These are phyloP conservation scores for Temnothorax rugatulus DNA, from an alignment of 2,888 invertebrate genomes.

Conservation along the genomic window DNA sequence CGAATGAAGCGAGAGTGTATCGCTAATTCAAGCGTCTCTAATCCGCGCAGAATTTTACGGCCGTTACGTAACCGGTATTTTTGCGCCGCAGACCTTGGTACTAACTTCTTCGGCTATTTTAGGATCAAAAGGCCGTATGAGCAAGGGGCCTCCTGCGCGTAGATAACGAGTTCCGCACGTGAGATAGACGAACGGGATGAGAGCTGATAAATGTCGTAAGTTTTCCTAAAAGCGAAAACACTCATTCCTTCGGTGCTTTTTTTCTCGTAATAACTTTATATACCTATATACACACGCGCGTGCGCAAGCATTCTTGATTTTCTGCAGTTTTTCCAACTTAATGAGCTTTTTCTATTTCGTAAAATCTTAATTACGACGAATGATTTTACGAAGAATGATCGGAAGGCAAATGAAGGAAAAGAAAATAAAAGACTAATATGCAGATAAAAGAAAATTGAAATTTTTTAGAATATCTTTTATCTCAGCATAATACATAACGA, in stretches of 20 bases:
- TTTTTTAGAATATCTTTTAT: neutral
- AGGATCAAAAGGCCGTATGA: conserved; percentile 59
- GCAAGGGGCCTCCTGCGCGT: conserved; percentile 35
- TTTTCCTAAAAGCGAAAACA: neutral
- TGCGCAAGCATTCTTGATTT: neutral
- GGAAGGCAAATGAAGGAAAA: neutral
- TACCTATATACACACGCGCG: too few species aligned
- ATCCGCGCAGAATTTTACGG: conserved; percentile 53
- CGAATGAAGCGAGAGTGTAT: conserved; percentile 42
- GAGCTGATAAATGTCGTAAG: conserved; percentile 10
- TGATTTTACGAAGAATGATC: neutral
- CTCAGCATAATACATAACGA: conserved; percentile 9
- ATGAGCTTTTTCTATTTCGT: neutral
- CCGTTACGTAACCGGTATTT: conserved; percentile 69
- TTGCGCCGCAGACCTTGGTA: conserved; percentile 63
- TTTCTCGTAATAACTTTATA: neutral
- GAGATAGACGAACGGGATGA: conserved; percentile 15
- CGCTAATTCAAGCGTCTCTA: conserved; percentile 37
- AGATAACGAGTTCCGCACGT: conserved; percentile 62
- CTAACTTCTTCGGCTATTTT: conserved; percentile 66
- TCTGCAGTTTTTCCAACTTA: neutral
- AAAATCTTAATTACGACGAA: neutral
- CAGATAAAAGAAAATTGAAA: neutral
- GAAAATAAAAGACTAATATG: neutral
- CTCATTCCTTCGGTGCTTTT: neutral